Evolutionary conservation across 1,140 invertebrate species (phyloP), one percentile per base, ranked within the genome.

Genomic region (Leptopilina boulardi): DNA sequence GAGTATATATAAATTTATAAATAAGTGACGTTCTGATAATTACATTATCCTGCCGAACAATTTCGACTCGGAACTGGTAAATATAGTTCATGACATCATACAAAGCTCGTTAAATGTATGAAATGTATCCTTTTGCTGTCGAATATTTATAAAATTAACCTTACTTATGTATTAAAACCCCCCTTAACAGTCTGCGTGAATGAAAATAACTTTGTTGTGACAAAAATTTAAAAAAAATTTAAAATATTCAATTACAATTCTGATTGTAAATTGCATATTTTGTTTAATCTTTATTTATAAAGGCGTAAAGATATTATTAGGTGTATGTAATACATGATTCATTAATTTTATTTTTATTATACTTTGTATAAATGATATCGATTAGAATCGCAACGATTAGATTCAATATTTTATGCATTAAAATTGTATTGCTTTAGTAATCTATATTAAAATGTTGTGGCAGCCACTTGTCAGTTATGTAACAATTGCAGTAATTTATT

Each of bases 11-110:
- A 23, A 23, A 9, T 4, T 4, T 23, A 13, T 21, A 59, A 59
- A 23, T 5, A 13, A 23, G 11, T 4, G 13, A 26, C 13, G 26
- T 38, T 38, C 9, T 38, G 9, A 38, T 66, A 66, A 66, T 66
- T 66, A 66, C 26, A 30, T 66, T 66, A 66, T 66, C 59, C 23
- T 23, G 59, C n/a, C n/a, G 26, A 66, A 66, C 11, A 66, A 26
- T 66, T 23, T 66, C 4, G 11, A n/a, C 26, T 66, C 3, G 26
- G 59, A 66, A 26, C 56, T 42, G n/a, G 78, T 71, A 79, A 82
- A 79, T 82, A 79, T 82, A 79, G 75, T 73, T 75, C 75, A 75
- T 79, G 80, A 82, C 80, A 79, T 82, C 80, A 82, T 79, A 79
- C 75, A 66, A 19, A 70, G 42, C 71, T 78, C 42, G 70, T 82